Percentiles rank a stretch among this genome's conserved stretches.
phyloP scores from a whole-genome alignment of 2,113 vertebrate species.

The Puntigrus tetrazona region DNA sequence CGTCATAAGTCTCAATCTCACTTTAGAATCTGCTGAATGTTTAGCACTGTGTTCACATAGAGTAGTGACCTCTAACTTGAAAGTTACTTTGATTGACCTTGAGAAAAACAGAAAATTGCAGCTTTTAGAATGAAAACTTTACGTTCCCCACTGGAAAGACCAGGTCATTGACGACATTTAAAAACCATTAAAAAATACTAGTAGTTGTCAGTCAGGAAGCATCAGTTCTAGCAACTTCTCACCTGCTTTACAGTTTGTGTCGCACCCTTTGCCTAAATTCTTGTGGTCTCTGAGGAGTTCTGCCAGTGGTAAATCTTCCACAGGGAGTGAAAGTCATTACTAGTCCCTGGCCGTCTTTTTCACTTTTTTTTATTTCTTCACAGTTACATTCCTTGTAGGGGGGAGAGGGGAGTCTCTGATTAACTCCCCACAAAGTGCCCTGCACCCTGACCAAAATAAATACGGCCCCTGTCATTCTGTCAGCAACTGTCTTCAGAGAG shows the following conservation, averaged over 20 bases:
- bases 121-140: slow-evolving; percentile 12
- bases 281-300: slow-evolving; percentile 60
- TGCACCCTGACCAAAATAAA: slow-evolving; percentile 77
- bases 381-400: slow-evolving; percentile 64
- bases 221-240: slow-evolving; percentile 18
- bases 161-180: background rate
- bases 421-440: slow-evolving; percentile 76
- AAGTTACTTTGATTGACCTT: background rate
- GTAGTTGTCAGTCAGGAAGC: background rate
- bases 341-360: slow-evolving; percentile 53
- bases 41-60: background rate
- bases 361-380: background rate
- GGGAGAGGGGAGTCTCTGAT: slow-evolving; percentile 62
- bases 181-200: background rate
- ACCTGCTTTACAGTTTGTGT: slow-evolving; percentile 56
- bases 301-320: slow-evolving; percentile 63
- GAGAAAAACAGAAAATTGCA: background rate
- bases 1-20: background rate
- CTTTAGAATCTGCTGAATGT: background rate
- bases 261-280: slow-evolving; percentile 59
- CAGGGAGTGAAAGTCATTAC: slow-evolving; percentile 65
- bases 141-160: background rate
- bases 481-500: slow-evolving; percentile 77
- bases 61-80: background rate
- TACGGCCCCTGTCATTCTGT: slow-evolving; percentile 78